phyloP scores from a whole-genome alignment of 1,140 invertebrate species.

The Acyrthosiphon pisum region DNA sequence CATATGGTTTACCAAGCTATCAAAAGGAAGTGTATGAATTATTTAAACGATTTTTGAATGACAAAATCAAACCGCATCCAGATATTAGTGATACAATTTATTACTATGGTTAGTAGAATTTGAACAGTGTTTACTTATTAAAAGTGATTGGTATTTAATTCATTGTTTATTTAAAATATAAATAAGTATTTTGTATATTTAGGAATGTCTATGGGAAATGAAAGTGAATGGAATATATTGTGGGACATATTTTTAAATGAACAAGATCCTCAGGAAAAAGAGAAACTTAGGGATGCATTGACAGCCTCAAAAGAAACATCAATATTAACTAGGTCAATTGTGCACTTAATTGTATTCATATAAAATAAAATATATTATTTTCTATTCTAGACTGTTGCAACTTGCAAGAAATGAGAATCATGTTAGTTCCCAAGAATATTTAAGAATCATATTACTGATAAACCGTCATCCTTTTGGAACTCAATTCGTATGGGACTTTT shows the following conservation, averaged over 20 bases:
- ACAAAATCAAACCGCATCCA: conserved; percentile 62
- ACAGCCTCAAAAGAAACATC: conserved; percentile 70
- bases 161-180: background rate
- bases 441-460: conserved; percentile 74
- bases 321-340: conserved; percentile 73
- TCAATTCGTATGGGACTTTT: conserved; percentile 81
- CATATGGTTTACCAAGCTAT: conserved; percentile 68
- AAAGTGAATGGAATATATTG: conserved; percentile 73
- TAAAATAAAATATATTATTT: no score
- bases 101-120: conserved; percentile 55
- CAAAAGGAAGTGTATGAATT: conserved; percentile 67
- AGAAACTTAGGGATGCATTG: conserved; percentile 74
- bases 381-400: conserved; percentile 70
- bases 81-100: conserved; percentile 58
- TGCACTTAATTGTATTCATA: background rate
- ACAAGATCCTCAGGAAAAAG: conserved; percentile 78
- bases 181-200: background rate
- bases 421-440: conserved; percentile 84
- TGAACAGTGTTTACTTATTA: no score
- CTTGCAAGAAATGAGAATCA: conserved; percentile 76
- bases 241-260: conserved; percentile 78
- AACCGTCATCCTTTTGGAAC: conserved; percentile 77
- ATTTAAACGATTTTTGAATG: conserved; percentile 70
- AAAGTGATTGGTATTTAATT: background rate
- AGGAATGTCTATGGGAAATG: conserved; percentile 10